Conservation (phyloP, 2,888 invertebrate species). For the Sepiola atlantica region DNA sequence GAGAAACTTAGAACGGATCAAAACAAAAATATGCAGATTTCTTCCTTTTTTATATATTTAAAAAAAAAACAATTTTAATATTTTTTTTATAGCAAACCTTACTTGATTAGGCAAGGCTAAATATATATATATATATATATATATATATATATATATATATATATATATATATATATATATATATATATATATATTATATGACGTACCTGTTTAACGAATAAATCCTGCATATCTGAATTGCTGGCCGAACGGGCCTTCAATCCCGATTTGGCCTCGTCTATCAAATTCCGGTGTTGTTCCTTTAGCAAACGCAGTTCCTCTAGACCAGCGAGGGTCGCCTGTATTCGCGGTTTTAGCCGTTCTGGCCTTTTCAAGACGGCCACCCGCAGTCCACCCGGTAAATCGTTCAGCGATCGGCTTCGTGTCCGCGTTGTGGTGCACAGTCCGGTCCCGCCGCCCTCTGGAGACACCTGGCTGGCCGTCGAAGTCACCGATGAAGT, state of each 20-base stretch:
- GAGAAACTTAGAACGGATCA: too few relatives aligned
- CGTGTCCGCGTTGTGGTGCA: slow-evolving; percentile 14
- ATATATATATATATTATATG: not conserved
- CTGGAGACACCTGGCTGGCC: not conserved
- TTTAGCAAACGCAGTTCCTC: slow-evolving; percentile 54
- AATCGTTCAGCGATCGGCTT: slow-evolving; percentile 51
- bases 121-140: not conserved
- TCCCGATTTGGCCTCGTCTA: slow-evolving; percentile 50
- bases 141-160: slow-evolving; percentile 34
- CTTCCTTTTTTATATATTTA: too few relatives aligned
- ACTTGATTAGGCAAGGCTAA: too few relatives aligned
- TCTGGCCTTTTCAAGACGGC: slow-evolving; percentile 50
- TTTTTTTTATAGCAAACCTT: too few relatives aligned
- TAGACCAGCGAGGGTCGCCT: slow-evolving; percentile 53
- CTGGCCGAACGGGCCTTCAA: not conserved
- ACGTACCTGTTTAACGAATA: not conserved
- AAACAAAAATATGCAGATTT: too few relatives aligned
- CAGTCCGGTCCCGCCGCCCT: not conserved
- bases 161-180: slow-evolving; percentile 1
- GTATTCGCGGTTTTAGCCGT: slow-evolving; percentile 50
- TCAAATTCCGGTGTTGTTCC: slow-evolving; percentile 51
- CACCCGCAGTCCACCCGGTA: slow-evolving; percentile 54
- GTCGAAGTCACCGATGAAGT: not conserved
- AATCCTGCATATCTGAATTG: not conserved
- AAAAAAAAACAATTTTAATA: too few relatives aligned